Base-by-base conservation (phyloP, 2,113 vertebrate species). In the Scomber japonicus region DNA sequence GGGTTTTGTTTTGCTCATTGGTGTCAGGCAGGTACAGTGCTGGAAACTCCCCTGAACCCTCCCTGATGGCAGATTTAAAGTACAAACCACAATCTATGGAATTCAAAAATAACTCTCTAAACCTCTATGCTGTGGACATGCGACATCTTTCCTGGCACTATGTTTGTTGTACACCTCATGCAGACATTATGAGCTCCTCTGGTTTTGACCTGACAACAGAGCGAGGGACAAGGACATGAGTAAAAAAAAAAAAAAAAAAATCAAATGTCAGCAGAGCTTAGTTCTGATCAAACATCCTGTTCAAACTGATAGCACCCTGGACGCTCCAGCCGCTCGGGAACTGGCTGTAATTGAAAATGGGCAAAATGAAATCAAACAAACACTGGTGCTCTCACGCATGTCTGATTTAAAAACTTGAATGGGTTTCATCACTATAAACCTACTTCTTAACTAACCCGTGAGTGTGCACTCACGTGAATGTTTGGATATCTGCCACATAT, bases 231-330 rank as follows among this genome's bases (percentile, higher is more conserved):
- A 90, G 85, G 89, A 91, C 82, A 15, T 30, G 27, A 45, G 48
- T 62, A 1, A 4, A 68, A 50, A 66, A 62, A 0, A 54, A 60
- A 79, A 44, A 3, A 46, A 61, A 74, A 49, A 79, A 79, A 80
- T 79, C 48, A 87, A 87, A 89, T 81, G 80, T 80, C 87, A 87
- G 70, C 75, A 66, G 73, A 75, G 84, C 88, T 91, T 89, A 88
- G 87, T 89, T 92, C 71, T 88, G 81, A 84, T 90, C 89, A 93
- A 93, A 92, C 86, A 92, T 68, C 55, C 85, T 89, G 86, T 89
- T 88, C 81, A 80, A 85, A 84, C 88, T 85, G 89, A 91, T 88
- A 89, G 78, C 74, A 51, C 48, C 63, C 53, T 5, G 49, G 60
- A 80, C 11, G 64, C 60, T 30, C 1, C n/a, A 77, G 80, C 78